Base-by-base conservation (phyloP, 2,888 invertebrate genomes). In the Andrena flavipes region DNA sequence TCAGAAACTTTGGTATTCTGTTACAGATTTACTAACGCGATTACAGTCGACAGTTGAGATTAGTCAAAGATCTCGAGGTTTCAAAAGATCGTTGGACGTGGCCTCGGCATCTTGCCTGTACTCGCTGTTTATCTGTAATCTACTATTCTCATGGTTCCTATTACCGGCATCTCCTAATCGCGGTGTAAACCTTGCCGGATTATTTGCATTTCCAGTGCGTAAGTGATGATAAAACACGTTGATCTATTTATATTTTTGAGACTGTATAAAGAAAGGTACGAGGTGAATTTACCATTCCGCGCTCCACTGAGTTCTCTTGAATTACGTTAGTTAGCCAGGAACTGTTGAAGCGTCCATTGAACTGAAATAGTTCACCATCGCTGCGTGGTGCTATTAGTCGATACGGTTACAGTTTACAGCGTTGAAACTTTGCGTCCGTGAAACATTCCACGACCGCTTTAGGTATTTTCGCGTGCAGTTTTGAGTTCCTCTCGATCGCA, bases 101-200 rank as follows among this genome's bases (percentile, higher is more conserved):
- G 35, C 33, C 30, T 71, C 54, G 68, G 26, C 48, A 64, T 33
- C 51, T 65, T 60, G 67, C 76, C 75, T 67, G 78, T 75, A 68
- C 79, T 69, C 80, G 65, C 77, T 67, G 73, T 82, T 69, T 26
- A 81, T 73, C 79, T 69, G 23, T 56, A 69, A 76, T 72, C 67
- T 68, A 76, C 73, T 74, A 76, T 77, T 78, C 79, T 83, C 75
- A 84, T 87, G 84, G 87, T 88, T 88, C 88, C 87, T 88, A 88
- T 84, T 76, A 56, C 85, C 81, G 84, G 88, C 85, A 78, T 81
- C 70, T 87, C 73, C 77, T 81, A 84, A 80, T 64, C 71, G 71
- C 74, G 64, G 63, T 77, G 76, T 76, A 82, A 79, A 73, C 67
- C 48, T 65, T 62, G 72, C 85, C 77, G 82, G 73, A 73, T 79